Evolutionary conservation across 2,888 invertebrate species (phyloP), one percentile per base, ranked within the genome.

Genomic region (Drosophila diplacantha): DNA sequence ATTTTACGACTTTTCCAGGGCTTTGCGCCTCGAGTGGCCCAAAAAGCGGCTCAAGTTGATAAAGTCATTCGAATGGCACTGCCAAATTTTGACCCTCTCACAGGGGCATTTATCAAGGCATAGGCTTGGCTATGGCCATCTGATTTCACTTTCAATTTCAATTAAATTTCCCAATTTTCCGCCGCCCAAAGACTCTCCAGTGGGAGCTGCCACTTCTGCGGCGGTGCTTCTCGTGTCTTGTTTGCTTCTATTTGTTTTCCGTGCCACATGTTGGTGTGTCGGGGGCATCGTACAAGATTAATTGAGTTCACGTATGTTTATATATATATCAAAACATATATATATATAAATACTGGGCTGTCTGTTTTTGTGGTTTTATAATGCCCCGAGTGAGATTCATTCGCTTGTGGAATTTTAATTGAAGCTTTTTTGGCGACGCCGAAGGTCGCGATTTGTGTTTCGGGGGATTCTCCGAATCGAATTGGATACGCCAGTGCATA

Each of bases 371-470:
- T 74, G 55, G 58, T 54, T 56, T 64, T 58, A 58, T 58, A 58
- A 58, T 58, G 43, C 57, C 35, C 22, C 46, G 52, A 44, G 32
- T 34, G 46, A 53, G 69, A 66, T 61, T 64, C 44, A 38, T 50
- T 57, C 54, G 58, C 51, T 69, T 31, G 47, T 57, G 76, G 81
- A 78, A 78, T 78, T 75, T 78, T 74, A 79, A 79, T 81, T 73
- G 69, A 78, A 71, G 52, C 56, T 52, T 67, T 52, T 67, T 67
- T 71, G 62, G 64, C 60, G 38, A 59, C 58, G 43, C 34, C 51
- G 80, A 78, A 79, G 80, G 80, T 79, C 72, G 67, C 57, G 46
- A 41, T 54, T 38, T 38, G 49, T 37, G 24, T 56, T 57, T 44
- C 4, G 43, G 61, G 60, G 22, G 44, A 37, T 61, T 61, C 63